Percentiles rank a stretch among this genome's conserved stretches.
phyloP scores from a whole-genome alignment of 2,797 vertebrate genomes.

The Chanos chanos region DNA sequence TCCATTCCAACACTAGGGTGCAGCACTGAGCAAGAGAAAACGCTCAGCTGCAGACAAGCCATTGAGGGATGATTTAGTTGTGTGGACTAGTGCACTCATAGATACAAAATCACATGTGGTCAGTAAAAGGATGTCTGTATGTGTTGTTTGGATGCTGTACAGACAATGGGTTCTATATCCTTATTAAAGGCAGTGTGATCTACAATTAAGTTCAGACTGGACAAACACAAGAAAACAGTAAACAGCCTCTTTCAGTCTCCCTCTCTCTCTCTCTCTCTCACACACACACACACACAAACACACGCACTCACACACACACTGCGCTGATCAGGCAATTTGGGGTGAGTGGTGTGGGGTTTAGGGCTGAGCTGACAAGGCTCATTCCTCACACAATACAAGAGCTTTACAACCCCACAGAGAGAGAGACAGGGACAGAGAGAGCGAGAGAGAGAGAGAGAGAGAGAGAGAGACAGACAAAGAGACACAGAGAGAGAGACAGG shows the following conservation, averaged over 20 bases:
- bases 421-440: background rate
- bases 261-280: too few relatives aligned
- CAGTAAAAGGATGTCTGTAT: too few relatives aligned
- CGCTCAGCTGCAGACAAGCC: background rate
- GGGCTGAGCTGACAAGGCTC: conserved; percentile 74
- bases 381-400: conserved; percentile 74
- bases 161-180: too few relatives aligned
- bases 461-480: conserved; percentile 1
- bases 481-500: background rate
- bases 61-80: too few relatives aligned
- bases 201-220: too few relatives aligned
- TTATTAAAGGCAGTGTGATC: too few relatives aligned
- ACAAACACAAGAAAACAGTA: too few relatives aligned
- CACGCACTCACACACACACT: conserved; percentile 29
- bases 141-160: too few relatives aligned
- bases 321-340: conserved; percentile 75
- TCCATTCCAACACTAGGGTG: conserved; percentile 25
- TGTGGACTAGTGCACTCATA: too few relatives aligned
- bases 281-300: conserved; percentile 5
- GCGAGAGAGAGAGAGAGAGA: conserved; percentile 3
- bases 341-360: conserved; percentile 65
- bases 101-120: too few relatives aligned
- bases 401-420: conserved; percentile 69
- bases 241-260: too few relatives aligned
- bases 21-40: conserved; percentile 15